Conservation (phyloP, 2,113 vertebrate species). For the Cisticola juncidis region DNA sequence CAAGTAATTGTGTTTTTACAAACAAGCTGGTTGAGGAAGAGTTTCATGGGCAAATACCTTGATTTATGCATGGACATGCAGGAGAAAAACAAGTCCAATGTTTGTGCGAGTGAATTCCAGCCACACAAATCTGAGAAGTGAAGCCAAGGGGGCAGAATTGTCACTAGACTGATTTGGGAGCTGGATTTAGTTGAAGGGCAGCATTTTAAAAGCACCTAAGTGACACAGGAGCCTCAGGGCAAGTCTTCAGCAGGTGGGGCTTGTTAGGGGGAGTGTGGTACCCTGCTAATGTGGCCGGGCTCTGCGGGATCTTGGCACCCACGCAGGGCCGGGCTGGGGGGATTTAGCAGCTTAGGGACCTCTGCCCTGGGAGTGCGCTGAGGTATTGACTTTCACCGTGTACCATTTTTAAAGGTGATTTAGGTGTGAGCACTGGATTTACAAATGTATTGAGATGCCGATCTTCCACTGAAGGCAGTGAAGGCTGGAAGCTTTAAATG, state of each 20-base stretch:
- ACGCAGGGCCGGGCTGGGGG: not conserved
- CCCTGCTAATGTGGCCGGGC: not conserved
- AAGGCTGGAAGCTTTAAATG: constrained; percentile 30
- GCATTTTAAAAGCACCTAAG: constrained; percentile 49
- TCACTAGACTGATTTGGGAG: constrained; percentile 6
- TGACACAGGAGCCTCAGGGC: constrained; percentile 23
- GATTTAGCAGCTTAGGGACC: constrained; percentile 62
- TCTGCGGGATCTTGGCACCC: not conserved
- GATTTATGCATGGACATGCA: not conserved
- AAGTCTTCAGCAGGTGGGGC: constrained; percentile 26
- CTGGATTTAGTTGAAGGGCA: constrained; percentile 45
- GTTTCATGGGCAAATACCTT: constrained; percentile 1
- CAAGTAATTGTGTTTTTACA: not conserved
- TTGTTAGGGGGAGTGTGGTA: not conserved
- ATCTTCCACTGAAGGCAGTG: not conserved
- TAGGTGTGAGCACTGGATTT: constrained; percentile 53
- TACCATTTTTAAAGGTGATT: constrained; percentile 46
- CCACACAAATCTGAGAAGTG: not conserved
- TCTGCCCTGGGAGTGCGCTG: constrained; percentile 17
- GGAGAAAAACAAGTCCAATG: not conserved
- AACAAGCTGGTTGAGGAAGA: not conserved
- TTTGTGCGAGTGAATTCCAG: constrained; percentile 10
- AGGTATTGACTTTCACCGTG: constrained; percentile 23
- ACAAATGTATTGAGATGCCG: constrained; percentile 23
- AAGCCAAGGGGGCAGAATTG: constrained; percentile 28